Evolutionary conservation across 2,888 invertebrate genomes (phyloP), one percentile per base, ranked within the genome.

Genomic region (Cosmia trapezina): DNA sequence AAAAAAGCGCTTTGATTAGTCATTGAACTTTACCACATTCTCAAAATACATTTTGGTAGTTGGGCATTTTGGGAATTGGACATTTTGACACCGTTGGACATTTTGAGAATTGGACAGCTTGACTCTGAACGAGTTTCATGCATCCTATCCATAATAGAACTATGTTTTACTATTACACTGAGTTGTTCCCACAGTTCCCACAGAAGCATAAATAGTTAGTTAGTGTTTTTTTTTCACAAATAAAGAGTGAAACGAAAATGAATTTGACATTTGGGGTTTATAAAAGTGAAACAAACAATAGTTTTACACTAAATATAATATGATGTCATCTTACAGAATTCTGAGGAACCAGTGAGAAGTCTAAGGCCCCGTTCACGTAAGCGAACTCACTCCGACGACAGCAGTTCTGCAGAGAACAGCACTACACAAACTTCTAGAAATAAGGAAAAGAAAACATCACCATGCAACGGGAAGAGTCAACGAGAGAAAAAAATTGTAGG

Each of bases 401-500:
- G 95, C 49, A 96, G 94, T 78, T 96, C 96, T 61, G 93, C 95
- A 33, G 97, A 97, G 78, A 96, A 96, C 83, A 94, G 93, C 83
- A 84, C 87, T 37, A 87, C 89, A 59, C 88, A 88, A 43, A 81
- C 87, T 7, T 28, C 82, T 73, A 91, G 87, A 69, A 91, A 85
- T 87, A 94, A 94, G 88, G 93, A 94, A 81, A 94, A 94, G 85
- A 94, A 93, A 83, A 76, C 80, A 43, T 92, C 93, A 8, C 89
- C 92, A 7, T 91, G 90, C 75, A 96, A 95, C 56, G 95, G 96
- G 53, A 97, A 96, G 88, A 94, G 91, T 86, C 96, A 95, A 86
- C 93, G 96, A 87, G 97, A 97, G 78, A 97, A 97, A 88, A 97
- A 95, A 88, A 97, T 97, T 74, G 97, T 97, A 86, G 98, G 98